These are phyloP conservation scores for Pelecanoides urinatrix DNA, from an alignment of 2,113 vertebrate species.

Conservation along the genomic window DNA sequence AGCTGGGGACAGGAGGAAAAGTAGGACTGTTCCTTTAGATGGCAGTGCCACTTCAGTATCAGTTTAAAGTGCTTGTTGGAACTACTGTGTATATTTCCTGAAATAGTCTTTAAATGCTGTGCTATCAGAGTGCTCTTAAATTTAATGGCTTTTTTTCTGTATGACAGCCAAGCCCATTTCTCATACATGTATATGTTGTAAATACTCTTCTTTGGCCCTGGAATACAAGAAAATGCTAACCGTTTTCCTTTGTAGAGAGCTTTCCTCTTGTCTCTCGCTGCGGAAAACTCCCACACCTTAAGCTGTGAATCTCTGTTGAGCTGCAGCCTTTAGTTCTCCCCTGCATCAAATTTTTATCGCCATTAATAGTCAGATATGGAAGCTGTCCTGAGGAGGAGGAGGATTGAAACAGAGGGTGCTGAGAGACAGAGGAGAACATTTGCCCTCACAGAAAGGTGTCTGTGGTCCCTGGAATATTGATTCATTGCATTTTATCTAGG, in stretches of 20 bases:
- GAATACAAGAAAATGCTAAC: not conserved
- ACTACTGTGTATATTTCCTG: rapidly evolving
- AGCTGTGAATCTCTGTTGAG: not conserved
- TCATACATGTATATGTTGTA: not conserved
- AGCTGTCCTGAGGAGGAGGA: not conserved
- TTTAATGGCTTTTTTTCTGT: not conserved
- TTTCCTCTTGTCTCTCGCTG: not conserved
- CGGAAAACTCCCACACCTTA: not conserved
- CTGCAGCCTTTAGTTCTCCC: not conserved
- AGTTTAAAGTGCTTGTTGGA: not conserved
- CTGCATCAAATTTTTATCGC: not conserved
- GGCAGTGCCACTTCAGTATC: too few relatives aligned
- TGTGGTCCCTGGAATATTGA: not conserved
- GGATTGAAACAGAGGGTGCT: not conserved
- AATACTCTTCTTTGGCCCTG: not conserved
- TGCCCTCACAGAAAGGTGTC: not conserved
- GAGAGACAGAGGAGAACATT: rapidly evolving
- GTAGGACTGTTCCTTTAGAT: not conserved
- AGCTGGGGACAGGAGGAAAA: not conserved
- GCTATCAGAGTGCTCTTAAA: not conserved
- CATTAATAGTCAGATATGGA: rapidly evolving
- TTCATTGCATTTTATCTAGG: not conserved
- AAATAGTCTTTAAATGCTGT: not conserved
- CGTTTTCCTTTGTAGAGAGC: not conserved
- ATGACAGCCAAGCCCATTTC: not conserved